Evolutionary conservation across 2,797 vertebrate species (phyloP).

Genomic region (Syndactyla subalaris): DNA sequence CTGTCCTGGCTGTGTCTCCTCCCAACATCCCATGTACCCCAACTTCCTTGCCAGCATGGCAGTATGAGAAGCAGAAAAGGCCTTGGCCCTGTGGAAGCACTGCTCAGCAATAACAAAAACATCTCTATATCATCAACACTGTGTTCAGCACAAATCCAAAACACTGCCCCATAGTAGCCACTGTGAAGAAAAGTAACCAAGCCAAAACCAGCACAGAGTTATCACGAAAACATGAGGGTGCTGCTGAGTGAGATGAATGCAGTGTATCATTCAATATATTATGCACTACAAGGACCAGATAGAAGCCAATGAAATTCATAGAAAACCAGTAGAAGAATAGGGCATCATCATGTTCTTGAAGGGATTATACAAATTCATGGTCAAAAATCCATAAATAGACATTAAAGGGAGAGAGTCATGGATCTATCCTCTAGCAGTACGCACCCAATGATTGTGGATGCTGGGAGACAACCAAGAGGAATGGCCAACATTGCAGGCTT

Average conservation of each 20-base stretch:
- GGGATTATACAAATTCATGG: background rate
- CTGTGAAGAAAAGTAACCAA: background rate
- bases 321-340: background rate
- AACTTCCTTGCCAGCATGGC: rapidly evolving
- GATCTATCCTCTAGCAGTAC: background rate
- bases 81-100: background rate
- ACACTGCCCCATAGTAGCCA: background rate
- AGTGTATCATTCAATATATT: background rate
- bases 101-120: background rate
- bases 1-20: background rate
- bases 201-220: background rate
- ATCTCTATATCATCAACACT: background rate
- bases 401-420: background rate
- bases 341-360: background rate
- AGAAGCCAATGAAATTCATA: background rate
- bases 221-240: background rate
- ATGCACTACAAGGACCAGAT: background rate
- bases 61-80: background rate
- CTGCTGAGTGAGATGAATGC: background rate
- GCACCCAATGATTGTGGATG: background rate
- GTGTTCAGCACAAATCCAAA: background rate
- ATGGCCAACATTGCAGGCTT: background rate
- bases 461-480: background rate
- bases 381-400: background rate
- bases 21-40: background rate